A percentile compares a stretch with the other conserved stretches of the same genome.
phyloP scores from a whole-genome alignment of 1,140 invertebrate genomes.

The Lasaia peninsularis region DNA sequence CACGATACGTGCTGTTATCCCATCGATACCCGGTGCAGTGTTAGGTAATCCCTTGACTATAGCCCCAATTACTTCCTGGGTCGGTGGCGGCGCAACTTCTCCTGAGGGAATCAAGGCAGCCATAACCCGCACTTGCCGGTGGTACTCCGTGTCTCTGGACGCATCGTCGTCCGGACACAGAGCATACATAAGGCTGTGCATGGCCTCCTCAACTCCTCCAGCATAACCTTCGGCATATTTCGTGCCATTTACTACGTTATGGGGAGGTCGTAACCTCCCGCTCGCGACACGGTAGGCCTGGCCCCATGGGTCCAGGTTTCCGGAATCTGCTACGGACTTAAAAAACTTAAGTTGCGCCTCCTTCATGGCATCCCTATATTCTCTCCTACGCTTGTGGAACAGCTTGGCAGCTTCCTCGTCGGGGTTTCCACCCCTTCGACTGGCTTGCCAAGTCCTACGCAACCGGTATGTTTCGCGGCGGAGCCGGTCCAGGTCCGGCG shows the following conservation, averaged over 20 bases:
- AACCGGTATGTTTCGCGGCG: conserved; percentile 10
- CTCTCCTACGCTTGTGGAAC: conserved; percentile 12
- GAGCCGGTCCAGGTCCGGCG: conserved; percentile 22
- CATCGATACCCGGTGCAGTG: conserved; percentile 40
- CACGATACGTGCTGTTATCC: conserved; percentile 29
- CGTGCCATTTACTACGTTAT: conserved; percentile 26
- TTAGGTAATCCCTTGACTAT: conserved; percentile 6
- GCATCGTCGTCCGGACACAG: conserved; percentile 31
- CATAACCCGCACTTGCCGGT: conserved; percentile 6
- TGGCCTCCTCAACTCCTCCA: conserved; percentile 24
- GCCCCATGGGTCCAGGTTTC: conserved; percentile 37
- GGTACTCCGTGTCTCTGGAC: conserved; percentile 3
- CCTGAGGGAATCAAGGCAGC: conserved; percentile 3
- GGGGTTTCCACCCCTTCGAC: conserved; percentile 12
- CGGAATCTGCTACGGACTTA: conserved; percentile 24
- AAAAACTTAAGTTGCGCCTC: conserved; percentile 23
- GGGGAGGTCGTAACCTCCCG: conserved; percentile 21
- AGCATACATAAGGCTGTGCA: conserved; percentile 22
- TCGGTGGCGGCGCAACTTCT: neutral
- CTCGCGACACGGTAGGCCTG: conserved; percentile 27
- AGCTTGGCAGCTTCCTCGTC: conserved; percentile 8
- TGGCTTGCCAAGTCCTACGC: conserved; percentile 27
- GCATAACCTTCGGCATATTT: conserved; percentile 22
- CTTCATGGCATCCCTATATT: conserved; percentile 27
- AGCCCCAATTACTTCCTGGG: neutral